Evolutionary conservation across 2,888 invertebrate genomes (phyloP).

Genomic region (Bembecia ichneumoniformis): DNA sequence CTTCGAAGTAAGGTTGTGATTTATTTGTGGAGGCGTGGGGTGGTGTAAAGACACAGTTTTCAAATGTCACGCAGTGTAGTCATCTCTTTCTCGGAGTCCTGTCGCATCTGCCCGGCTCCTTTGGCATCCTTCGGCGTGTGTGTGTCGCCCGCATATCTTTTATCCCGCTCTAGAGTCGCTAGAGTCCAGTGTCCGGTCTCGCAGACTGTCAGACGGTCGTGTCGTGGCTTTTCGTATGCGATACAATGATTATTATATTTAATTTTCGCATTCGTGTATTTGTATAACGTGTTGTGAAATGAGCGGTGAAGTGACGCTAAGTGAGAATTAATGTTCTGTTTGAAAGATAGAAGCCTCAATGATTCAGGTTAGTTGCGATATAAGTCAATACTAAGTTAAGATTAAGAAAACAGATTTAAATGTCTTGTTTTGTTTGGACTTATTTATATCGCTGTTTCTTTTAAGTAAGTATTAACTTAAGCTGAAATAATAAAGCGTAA

Average conservation of each 20-base stretch:
- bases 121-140: conserved; percentile 67
- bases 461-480: too few species aligned
- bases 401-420: too few species aligned
- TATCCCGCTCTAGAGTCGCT: conserved; percentile 59
- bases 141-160: conserved; percentile 64
- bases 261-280: conserved; percentile 37
- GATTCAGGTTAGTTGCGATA: conserved; percentile 59
- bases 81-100: conserved; percentile 71
- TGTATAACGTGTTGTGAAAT: conserved; percentile 56
- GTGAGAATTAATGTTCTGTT: conserved; percentile 54
- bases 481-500: too few species aligned
- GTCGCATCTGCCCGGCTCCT: conserved; percentile 68
- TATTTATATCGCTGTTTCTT: too few species aligned
- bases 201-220: conserved; percentile 61
- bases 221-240: conserved; percentile 29
- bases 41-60: conserved; percentile 70
- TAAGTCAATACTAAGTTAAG: too few species aligned
- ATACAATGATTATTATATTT: conserved; percentile 38
- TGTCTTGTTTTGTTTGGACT: too few species aligned
- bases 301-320: conserved; percentile 61
- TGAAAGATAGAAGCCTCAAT: conserved; percentile 54
- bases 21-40: conserved; percentile 24
- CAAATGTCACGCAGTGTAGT: conserved; percentile 70
- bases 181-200: conserved; percentile 68
- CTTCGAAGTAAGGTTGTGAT: conserved; percentile 10